Evolutionary conservation across 2,888 invertebrate species (phyloP).

Genomic region (Epistrophella euchroma): DNA sequence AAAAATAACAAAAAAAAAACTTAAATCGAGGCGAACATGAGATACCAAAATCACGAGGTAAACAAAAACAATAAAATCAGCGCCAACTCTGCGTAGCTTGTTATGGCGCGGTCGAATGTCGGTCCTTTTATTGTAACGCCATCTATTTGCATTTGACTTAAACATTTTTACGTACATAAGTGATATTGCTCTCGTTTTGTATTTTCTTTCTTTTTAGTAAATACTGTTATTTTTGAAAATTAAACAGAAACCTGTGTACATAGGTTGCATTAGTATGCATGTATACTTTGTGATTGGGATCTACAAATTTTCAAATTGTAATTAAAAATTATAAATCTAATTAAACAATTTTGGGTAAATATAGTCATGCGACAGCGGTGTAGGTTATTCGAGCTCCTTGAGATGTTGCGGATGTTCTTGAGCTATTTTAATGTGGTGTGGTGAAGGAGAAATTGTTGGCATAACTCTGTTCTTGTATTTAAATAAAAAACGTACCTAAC

Average conservation of each 20-base stretch:
- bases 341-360: slow-evolving; percentile 63
- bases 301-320: slow-evolving; percentile 47
- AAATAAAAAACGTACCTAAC: not conserved
- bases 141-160: slow-evolving; percentile 55
- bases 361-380: slow-evolving; percentile 26
- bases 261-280: not conserved
- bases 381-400: slow-evolving; percentile 46
- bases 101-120: slow-evolving; percentile 26
- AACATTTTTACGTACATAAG: slow-evolving; percentile 59
- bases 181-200: slow-evolving; percentile 43
- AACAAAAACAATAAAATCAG: slow-evolving; percentile 52
- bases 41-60: slow-evolving; percentile 53
- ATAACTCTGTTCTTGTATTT: slow-evolving; percentile 2
- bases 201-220: slow-evolving; percentile 18
- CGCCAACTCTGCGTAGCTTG: slow-evolving; percentile 37
- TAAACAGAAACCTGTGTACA: not conserved
- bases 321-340: slow-evolving; percentile 66
- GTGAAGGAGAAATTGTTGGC: not conserved
- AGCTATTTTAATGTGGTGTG: slow-evolving; percentile 37
- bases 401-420: slow-evolving; percentile 40
- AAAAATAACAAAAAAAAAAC: slow-evolving; percentile 13
- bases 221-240: slow-evolving; percentile 37
- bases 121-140: slow-evolving; percentile 65
- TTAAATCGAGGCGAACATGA: slow-evolving; percentile 38
- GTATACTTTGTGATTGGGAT: slow-evolving; percentile 7